phyloP scores from a whole-genome alignment of 2,113 vertebrate genomes.

The Cacatua alba region DNA sequence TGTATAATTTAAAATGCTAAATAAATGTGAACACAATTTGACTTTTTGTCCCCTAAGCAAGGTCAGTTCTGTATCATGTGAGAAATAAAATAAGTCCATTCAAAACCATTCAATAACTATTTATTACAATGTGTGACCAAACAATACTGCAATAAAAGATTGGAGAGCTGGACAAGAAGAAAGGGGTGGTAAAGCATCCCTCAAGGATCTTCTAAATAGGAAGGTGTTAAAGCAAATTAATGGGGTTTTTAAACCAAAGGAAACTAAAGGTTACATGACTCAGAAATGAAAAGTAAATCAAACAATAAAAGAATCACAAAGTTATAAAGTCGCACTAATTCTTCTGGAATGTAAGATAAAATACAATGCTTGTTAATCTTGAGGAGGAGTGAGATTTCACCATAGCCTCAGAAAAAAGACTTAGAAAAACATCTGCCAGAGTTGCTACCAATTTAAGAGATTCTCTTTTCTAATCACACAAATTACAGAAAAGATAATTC shows the following conservation, averaged over 20 bases:
- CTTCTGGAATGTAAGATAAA: background rate
- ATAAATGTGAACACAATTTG: background rate
- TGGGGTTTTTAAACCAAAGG: background rate
- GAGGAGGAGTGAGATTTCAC: background rate
- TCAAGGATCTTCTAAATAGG: background rate
- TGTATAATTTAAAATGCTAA: background rate
- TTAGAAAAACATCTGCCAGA: background rate
- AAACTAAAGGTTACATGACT: background rate
- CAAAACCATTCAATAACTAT: background rate
- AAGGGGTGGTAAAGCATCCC: background rate
- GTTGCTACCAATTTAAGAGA: background rate
- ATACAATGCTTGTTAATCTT: background rate
- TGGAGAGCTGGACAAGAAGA: background rate
- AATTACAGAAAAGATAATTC: background rate
- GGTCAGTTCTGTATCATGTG: background rate
- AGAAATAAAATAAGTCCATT: background rate
- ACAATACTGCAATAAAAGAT: background rate
- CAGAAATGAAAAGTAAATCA: slow-evolving; percentile 26
- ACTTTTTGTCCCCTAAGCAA: background rate
- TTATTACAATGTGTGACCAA: background rate
- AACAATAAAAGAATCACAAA: background rate
- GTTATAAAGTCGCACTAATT: background rate
- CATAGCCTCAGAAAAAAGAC: background rate
- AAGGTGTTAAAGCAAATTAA: slow-evolving; percentile 34
- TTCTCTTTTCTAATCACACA: background rate